These are phyloP conservation scores for Agriopis aurantiaria DNA, from an alignment of 2,888 invertebrate genomes.

Conservation along the genomic window DNA sequence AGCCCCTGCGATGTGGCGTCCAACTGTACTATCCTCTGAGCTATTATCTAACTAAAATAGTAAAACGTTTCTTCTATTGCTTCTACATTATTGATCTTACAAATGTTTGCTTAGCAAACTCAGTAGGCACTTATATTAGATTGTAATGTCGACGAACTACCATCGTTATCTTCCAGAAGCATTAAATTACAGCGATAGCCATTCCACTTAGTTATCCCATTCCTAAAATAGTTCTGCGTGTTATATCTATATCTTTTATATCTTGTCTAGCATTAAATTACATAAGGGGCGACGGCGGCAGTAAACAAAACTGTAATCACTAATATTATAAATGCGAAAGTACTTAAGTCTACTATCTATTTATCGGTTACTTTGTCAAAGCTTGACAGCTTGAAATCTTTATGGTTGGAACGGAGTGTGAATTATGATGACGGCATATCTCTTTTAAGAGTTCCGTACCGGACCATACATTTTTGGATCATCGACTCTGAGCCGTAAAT, in stretches of 20 bases:
- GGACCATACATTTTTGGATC: too few species aligned
- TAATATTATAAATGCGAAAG: not conserved
- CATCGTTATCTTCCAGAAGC: constrained; percentile 58
- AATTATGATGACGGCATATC: too few species aligned
- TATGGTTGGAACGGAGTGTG: too few species aligned
- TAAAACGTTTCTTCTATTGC: not conserved
- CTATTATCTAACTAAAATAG: not conserved
- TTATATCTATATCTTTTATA: constrained; percentile 30
- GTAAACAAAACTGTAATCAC: constrained; percentile 1
- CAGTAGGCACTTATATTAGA: constrained; percentile 7
- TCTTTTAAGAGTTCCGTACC: too few species aligned
- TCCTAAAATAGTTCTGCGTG: constrained; percentile 43
- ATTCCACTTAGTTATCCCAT: constrained; percentile 41
- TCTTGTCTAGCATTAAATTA: constrained; percentile 27
- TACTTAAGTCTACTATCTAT: not conserved
- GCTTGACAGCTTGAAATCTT: too few species aligned
- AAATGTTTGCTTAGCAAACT: constrained; percentile 2
- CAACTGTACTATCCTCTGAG: too few species aligned
- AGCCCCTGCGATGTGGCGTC: not conserved
- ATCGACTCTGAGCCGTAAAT: too few species aligned
- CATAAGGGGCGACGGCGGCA: constrained; percentile 4
- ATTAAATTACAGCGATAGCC: constrained; percentile 48
- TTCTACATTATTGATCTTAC: not conserved
- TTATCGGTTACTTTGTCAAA: not conserved
- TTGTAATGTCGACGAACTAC: constrained; percentile 58